Evolutionary conservation across 2,797 vertebrate genomes (phyloP), one percentile per base, ranked within the genome.

Genomic region (Helicolenus hilgendorfi): DNA sequence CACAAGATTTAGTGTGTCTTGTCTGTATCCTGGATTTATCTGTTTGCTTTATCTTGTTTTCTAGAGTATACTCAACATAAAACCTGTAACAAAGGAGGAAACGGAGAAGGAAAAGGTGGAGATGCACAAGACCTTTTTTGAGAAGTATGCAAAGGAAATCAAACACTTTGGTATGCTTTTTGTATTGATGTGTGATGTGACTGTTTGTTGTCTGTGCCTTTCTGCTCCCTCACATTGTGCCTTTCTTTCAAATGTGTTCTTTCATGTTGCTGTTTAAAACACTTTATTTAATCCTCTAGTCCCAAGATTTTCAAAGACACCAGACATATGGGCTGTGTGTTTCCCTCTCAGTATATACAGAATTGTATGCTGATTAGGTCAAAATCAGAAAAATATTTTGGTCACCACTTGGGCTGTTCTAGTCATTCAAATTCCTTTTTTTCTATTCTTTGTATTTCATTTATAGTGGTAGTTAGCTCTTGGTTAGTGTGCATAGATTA

Each of bases 51-150:
- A 11, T 72, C 13, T 31, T 79, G 9, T 81, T 72, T 83, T 77
- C 22, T 86, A 98, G 98, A 99, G 98, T 20, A 96, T 98, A 13
- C 91, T 99, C 79, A 99, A 99, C 4, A 80, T 97, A 27, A 97
- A 98, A n/a, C 83, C 97, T 0, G 96, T 94, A 4, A 3, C 49
- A 8, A 83, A 86, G 56, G 96, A 98, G 36, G 97, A 97, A 77
- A 97, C 97, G 0, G 97, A 98, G 41, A 94, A 98, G 82, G 96
- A 97, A 77, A 98, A 98, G 67, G 97, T 98, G 35, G 96, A 98
- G 90, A 98, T 98, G 7, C 98, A 98, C 87, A 98, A 98, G 83
- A 97, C 90, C 0, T 98, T 99, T 11, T 97, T 98, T 91, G 97
- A 98, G 89, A 96, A 98, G 62, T 91, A 98, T 0, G 93, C 96